phyloP scores from a whole-genome alignment of 2,797 vertebrate genomes.

The Benthosema pterotum region DNA sequence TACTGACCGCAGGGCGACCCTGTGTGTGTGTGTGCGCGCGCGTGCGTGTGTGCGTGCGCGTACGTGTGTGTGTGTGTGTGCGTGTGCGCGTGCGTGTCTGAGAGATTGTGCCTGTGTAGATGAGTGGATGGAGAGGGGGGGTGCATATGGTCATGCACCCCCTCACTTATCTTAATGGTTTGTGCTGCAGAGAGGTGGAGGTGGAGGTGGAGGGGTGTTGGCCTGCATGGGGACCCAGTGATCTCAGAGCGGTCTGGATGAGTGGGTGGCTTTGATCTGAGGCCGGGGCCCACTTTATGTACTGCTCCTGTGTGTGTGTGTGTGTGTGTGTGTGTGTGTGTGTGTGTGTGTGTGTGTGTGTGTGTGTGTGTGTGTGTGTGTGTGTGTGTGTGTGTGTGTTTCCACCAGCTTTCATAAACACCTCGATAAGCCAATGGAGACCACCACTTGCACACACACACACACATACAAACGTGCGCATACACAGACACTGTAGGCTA shows the following conservation, averaged over 20 bases:
- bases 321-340: slow-evolving; percentile 27
- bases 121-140: background rate
- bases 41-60: slow-evolving; percentile 4
- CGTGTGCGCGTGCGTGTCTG: background rate
- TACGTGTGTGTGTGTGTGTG: background rate
- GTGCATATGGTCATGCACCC: background rate
- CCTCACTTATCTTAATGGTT: slow-evolving; percentile 16
- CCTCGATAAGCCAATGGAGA: slow-evolving; percentile 39
- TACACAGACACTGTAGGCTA: slow-evolving; percentile 17
- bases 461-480: no score
- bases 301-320: slow-evolving; percentile 36
- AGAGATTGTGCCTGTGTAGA: no score
- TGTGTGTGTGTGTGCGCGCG: slow-evolving; percentile 9
- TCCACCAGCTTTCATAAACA: slow-evolving; percentile 63
- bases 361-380: background rate
- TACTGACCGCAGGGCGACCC: slow-evolving; percentile 59
- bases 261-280: slow-evolving; percentile 66
- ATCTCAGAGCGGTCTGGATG: slow-evolving; percentile 55
- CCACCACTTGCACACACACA: background rate
- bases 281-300: slow-evolving; percentile 36
- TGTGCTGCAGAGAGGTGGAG: slow-evolving; percentile 3
- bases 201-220: slow-evolving; percentile 34
- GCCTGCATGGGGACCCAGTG: slow-evolving; percentile 54
- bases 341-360: background rate
- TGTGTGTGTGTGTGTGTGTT: slow-evolving; percentile 6